A percentile compares a stretch with the other conserved stretches of the same genome.
Evolutionary conservation across 2,113 vertebrate species (phyloP).

Genomic region (Gallinago jamesoni): DNA sequence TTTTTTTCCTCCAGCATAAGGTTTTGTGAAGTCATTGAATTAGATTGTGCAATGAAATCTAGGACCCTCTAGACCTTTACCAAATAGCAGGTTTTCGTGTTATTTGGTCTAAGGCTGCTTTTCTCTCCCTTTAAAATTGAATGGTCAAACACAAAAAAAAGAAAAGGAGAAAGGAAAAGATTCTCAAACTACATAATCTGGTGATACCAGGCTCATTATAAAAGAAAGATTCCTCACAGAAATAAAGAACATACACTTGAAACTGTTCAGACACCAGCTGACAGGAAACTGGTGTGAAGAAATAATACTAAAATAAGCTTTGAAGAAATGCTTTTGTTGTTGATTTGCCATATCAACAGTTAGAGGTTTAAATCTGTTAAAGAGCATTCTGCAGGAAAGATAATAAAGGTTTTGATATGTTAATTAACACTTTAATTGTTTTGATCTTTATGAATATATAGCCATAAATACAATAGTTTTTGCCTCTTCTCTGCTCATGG

Average conservation of each 20-base stretch:
- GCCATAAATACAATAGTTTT: background rate
- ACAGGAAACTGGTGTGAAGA: background rate
- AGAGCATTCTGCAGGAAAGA: background rate
- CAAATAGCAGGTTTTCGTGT: background rate
- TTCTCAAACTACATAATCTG: background rate
- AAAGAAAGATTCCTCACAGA: background rate
- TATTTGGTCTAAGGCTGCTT: background rate
- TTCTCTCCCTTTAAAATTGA: background rate
- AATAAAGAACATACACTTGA: background rate
- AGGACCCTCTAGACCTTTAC: background rate
- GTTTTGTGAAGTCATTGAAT: background rate
- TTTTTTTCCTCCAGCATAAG: background rate
- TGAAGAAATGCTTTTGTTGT: background rate
- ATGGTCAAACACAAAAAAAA: background rate
- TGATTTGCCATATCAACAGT: background rate
- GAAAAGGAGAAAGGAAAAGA: background rate
- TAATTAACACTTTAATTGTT: background rate
- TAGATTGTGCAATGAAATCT: conserved; percentile 16
- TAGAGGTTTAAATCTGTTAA: background rate
- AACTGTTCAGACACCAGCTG: background rate
- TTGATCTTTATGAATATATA: background rate
- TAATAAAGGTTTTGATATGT: background rate
- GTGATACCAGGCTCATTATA: background rate
- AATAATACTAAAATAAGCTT: background rate
- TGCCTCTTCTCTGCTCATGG: background rate